phyloP scores from a whole-genome alignment of 2,888 invertebrate genomes.

The Eupithecia abbreviata region DNA sequence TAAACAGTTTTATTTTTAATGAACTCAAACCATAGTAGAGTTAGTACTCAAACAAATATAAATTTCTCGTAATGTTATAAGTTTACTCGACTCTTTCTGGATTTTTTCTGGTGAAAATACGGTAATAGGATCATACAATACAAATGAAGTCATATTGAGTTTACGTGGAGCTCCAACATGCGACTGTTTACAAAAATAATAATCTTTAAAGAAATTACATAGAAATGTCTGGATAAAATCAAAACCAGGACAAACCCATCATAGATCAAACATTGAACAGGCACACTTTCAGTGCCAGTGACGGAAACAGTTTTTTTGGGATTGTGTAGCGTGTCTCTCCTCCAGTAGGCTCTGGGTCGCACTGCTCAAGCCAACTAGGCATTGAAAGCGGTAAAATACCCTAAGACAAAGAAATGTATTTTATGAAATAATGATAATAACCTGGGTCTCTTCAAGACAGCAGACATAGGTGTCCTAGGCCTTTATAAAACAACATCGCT shows the following conservation, averaged over 20 bases:
- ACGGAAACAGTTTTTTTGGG: too few species aligned
- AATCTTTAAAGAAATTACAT: too few species aligned
- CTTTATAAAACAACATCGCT: neutral
- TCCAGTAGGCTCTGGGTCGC: too few species aligned
- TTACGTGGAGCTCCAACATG: slow-evolving; percentile 11
- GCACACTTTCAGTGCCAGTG: neutral
- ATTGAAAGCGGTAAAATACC: neutral
- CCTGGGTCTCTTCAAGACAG: neutral
- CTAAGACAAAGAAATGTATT: neutral
- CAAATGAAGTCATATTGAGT: slow-evolving; percentile 16
- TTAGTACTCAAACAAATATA: too few species aligned
- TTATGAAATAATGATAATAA: neutral
- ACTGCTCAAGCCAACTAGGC: too few species aligned
- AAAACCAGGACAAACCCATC: neutral
- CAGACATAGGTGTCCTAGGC: neutral
- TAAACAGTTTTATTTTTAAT: neutral
- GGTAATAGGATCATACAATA: slow-evolving; percentile 21
- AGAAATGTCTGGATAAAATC: too few species aligned
- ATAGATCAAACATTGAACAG: neutral
- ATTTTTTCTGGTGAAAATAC: slow-evolving; percentile 8
- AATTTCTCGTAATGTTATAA: neutral
- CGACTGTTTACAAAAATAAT: too few species aligned
- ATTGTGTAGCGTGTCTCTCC: too few species aligned
- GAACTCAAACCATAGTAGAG: neutral
- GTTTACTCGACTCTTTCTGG: neutral